A percentile compares a stretch with the other conserved stretches of the same genome.
These are phyloP conservation scores for Manis pentadactyla DNA, from an alignment of 2,797 vertebrate genomes.

Conservation along the genomic window DNA sequence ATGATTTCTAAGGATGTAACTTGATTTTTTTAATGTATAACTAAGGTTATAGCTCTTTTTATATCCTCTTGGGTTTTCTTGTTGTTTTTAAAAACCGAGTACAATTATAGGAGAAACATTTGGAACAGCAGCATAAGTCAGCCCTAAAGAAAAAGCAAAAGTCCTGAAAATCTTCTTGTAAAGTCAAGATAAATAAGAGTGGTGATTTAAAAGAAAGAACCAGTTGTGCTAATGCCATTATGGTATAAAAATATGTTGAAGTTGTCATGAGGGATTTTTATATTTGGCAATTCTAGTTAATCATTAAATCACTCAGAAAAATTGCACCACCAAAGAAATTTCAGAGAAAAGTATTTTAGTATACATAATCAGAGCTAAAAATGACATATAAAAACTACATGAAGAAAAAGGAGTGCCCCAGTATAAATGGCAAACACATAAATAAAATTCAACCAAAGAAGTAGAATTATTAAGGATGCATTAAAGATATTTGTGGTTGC, in stretches of 20 bases:
- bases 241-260: slow-evolving; percentile 80
- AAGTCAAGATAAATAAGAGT: slow-evolving; percentile 86
- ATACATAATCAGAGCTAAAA: neutral
- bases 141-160: slow-evolving; percentile 78
- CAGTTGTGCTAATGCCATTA: slow-evolving; percentile 86
- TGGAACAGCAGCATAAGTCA: slow-evolving; percentile 87
- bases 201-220: slow-evolving; percentile 90
- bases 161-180: slow-evolving; percentile 76
- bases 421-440: neutral
- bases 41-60: slow-evolving; percentile 87
- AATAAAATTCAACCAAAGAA: neutral
- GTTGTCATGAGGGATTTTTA: slow-evolving; percentile 75
- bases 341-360: neutral
- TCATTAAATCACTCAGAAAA: slow-evolving; percentile 64
- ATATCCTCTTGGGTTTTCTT: slow-evolving; percentile 85
- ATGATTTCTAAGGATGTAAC: slow-evolving; percentile 86
- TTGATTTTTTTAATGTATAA: slow-evolving; percentile 85
- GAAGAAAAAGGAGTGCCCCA: neutral
- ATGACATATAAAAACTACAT: neutral
- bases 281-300: slow-evolving; percentile 65
- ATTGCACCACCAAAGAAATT: slow-evolving; percentile 61
- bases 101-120: slow-evolving; percentile 84
- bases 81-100: slow-evolving; percentile 83
- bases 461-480: neutral
- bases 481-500: neutral